Percentiles rank a stretch among this genome's conserved stretches.
Evolutionary conservation across 2,888 invertebrate genomes (phyloP).

Genomic region (Mactromeris polynyma): DNA sequence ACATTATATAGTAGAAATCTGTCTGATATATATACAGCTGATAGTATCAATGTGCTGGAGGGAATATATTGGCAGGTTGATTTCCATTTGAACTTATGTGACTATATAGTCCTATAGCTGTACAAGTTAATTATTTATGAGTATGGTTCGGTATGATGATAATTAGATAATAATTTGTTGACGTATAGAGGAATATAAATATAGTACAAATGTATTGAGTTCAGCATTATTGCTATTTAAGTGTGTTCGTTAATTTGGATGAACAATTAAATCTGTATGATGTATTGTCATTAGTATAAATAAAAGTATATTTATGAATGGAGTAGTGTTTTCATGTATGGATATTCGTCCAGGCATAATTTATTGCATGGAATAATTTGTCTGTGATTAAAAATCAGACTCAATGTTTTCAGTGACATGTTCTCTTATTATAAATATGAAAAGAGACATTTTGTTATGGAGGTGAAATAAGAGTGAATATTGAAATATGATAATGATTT

Average conservation of each 20-base stretch:
- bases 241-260: background rate
- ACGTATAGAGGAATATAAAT: constrained; percentile 22
- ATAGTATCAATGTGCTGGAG: constrained; percentile 26
- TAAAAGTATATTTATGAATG: background rate
- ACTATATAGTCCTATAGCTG: background rate
- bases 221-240: constrained; percentile 13
- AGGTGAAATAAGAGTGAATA: background rate
- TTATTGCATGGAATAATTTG: background rate
- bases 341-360: background rate
- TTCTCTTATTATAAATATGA: background rate
- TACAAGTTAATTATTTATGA: constrained; percentile 35
- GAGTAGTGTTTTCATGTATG: background rate
- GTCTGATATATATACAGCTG: background rate
- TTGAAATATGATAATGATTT: background rate
- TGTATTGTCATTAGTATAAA: background rate
- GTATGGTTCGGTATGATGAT: background rate
- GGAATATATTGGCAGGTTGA: constrained; percentile 6
- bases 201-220: constrained; percentile 20
- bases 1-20: background rate
- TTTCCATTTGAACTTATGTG: background rate
- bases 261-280: background rate
- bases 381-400: background rate
- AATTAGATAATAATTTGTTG: constrained; percentile 35
- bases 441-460: background rate
- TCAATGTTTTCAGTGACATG: background rate